Conservation (phyloP, 2,888 invertebrate species). For the Noctua fimbriata region DNA sequence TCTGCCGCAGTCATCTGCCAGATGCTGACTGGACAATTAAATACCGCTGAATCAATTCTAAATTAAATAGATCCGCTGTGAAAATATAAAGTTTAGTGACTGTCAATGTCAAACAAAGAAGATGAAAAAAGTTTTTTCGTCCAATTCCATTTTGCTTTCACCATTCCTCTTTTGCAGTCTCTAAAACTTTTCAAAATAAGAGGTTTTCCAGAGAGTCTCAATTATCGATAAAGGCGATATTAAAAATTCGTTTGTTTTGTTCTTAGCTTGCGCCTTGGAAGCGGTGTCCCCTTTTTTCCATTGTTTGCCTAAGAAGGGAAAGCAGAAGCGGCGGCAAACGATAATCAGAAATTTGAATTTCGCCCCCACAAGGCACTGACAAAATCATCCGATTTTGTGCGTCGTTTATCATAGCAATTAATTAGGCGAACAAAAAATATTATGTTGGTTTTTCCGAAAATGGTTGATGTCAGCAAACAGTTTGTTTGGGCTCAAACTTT, state of each 20-base stretch:
- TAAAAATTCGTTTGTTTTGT: slow-evolving; percentile 91
- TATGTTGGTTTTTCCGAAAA: slow-evolving; percentile 76
- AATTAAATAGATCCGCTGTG: slow-evolving; percentile 89
- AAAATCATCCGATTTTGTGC: slow-evolving; percentile 87
- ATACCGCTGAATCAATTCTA: slow-evolving; percentile 84
- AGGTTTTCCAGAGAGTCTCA: slow-evolving; percentile 90
- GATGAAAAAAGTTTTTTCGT: slow-evolving; percentile 90
- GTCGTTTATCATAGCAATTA: slow-evolving; percentile 87
- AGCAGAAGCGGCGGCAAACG: slow-evolving; percentile 85
- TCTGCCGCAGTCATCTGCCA: slow-evolving; percentile 82
- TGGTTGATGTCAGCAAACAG: slow-evolving; percentile 78
- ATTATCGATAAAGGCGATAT: slow-evolving; percentile 90
- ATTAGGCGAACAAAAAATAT: slow-evolving; percentile 85
- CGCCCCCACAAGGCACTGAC: slow-evolving; percentile 83
- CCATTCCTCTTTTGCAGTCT: slow-evolving; percentile 89
- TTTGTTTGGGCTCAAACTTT: slow-evolving; percentile 75
- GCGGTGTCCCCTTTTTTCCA: slow-evolving; percentile 87
- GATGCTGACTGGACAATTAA: slow-evolving; percentile 83
- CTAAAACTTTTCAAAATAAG: slow-evolving; percentile 90
- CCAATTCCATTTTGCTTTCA: slow-evolving; percentile 88
- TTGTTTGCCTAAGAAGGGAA: slow-evolving; percentile 88
- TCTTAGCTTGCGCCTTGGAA: slow-evolving; percentile 86
- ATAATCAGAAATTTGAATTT: slow-evolving; percentile 90
- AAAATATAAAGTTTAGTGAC: slow-evolving; percentile 89
- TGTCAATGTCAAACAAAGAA: slow-evolving; percentile 90